These are phyloP conservation scores for Carpatolechia fugitivella DNA, from an alignment of 2,888 invertebrate genomes.

Conservation along the genomic window DNA sequence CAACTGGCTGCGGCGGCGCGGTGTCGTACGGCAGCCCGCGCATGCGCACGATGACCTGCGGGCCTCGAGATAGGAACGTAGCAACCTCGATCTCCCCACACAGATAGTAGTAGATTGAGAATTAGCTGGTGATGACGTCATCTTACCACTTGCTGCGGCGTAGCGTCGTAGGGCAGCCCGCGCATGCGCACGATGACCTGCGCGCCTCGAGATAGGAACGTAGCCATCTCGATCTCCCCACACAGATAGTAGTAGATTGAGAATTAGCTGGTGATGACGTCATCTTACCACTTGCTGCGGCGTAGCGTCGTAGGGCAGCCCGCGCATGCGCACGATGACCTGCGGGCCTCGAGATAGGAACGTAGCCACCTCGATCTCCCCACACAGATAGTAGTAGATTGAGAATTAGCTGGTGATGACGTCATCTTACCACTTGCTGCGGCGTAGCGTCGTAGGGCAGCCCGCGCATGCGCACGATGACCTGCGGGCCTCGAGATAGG, in stretches of 20 bases:
- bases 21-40: constrained; percentile 99
- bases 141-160: constrained; percentile 98
- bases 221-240: constrained; percentile 98
- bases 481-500: constrained; percentile 95
- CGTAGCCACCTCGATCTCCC: constrained; percentile 97
- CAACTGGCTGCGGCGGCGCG: constrained; percentile 98
- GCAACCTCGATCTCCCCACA: too few relatives aligned
- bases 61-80: constrained; percentile 96
- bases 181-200: constrained; percentile 99
- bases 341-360: constrained; percentile 97
- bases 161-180: constrained; percentile 98
- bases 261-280: too few relatives aligned
- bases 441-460: constrained; percentile 98
- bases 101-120: too few relatives aligned
- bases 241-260: too few relatives aligned
- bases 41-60: constrained; percentile 99
- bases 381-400: too few relatives aligned
- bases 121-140: too few relatives aligned
- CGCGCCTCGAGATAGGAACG: constrained; percentile 96
- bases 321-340: constrained; percentile 98
- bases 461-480: constrained; percentile 99
- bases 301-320: constrained; percentile 98
- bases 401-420: constrained; percentile 31
- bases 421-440: constrained; percentile 98
- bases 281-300: constrained; percentile 98